phyloP scores from a whole-genome alignment of 92 coral and sea anemone genomes.

The Zoanthus sociatus region DNA sequence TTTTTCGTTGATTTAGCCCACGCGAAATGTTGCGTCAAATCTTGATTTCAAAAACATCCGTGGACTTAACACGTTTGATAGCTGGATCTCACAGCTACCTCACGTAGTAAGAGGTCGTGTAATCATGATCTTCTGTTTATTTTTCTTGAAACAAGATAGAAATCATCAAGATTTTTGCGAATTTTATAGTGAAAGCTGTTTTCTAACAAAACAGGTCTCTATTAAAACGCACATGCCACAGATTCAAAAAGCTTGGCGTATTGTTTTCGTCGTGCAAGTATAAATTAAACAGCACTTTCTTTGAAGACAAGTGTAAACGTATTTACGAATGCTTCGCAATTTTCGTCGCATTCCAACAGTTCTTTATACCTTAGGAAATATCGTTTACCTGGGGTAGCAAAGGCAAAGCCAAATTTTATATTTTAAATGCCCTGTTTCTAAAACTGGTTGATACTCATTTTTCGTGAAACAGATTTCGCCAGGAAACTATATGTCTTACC shows the following conservation, averaged over 20 bases:
- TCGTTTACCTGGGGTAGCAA: background rate
- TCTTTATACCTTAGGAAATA: background rate
- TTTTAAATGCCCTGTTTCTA: background rate
- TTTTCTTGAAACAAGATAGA: conserved; percentile 1
- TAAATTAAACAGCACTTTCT: background rate
- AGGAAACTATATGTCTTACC: background rate
- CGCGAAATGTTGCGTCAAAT: background rate
- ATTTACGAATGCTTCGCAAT: conserved; percentile 30
- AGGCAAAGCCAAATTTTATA: background rate
- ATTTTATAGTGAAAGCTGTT: conserved; percentile 14
- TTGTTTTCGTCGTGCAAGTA: background rate
- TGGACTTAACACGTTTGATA: background rate
- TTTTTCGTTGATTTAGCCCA: too few relatives aligned
- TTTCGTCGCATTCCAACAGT: conserved; percentile 38
- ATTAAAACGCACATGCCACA: conserved; percentile 1
- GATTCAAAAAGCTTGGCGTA: background rate
- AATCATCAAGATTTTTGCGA: conserved; percentile 11
- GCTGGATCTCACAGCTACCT: conserved; percentile 4
- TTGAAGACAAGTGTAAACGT: conserved; percentile 4
- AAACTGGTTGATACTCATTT: background rate
- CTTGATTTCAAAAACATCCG: background rate
- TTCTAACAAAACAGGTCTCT: conserved; percentile 16
- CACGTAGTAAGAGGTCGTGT: conserved; percentile 6
- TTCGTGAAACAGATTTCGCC: background rate
- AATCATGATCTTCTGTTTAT: background rate